Base-by-base conservation (phyloP, 2,113 vertebrate genomes). In the Laterallus jamaicensis region DNA sequence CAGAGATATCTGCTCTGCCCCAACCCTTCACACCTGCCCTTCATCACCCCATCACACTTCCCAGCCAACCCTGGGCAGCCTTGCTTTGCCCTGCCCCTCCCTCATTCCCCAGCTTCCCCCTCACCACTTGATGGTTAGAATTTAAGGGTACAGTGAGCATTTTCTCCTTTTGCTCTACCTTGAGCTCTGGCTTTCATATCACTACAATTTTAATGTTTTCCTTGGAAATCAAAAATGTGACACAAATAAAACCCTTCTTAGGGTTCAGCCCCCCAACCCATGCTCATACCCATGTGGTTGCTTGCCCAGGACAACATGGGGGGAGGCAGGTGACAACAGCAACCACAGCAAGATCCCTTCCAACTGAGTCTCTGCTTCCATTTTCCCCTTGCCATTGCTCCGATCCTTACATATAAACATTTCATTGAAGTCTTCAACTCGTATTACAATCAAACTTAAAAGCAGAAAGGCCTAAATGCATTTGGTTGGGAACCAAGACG, bases 371-470 rank as follows among this genome's bases (percentile, higher is more conserved):
- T 91, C 73, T 84, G 87, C 90, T 94, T 92, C 95, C 62, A 83
- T 91, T 97, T 79, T 96, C 93, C 85, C 70, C 94, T 63, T 76
- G 7, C 75, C 47, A 50, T 86, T 86, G 47, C 97, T 88, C 58
- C 87, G 71, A 26, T 64, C 86, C 92, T 90, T 71, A 68, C 88
- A 78, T 39, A 97, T 90, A 98, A 98, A 98, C 98, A 98, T 98
- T 98, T 97, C 97, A 97, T 75, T 97, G 95, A 97, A 97, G 96
- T 97, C 96, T 98, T 98, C 98, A 98, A 95, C 97, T 97, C 60
- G 37, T 77, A 98, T 98, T 98, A 98, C 97, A 97, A 97, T 98
- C 97, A 98, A 98, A 98, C 97, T 94, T 94, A 96, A 97, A 98
- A 97, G 97, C 97, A 97, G 95, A 97, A 93, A 89, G 97, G 92